A percentile compares a stretch with the other conserved stretches of the same genome.
These are phyloP conservation scores for Apteryx owenii DNA, from an alignment of 2,113 vertebrate species.

Conservation along the genomic window DNA sequence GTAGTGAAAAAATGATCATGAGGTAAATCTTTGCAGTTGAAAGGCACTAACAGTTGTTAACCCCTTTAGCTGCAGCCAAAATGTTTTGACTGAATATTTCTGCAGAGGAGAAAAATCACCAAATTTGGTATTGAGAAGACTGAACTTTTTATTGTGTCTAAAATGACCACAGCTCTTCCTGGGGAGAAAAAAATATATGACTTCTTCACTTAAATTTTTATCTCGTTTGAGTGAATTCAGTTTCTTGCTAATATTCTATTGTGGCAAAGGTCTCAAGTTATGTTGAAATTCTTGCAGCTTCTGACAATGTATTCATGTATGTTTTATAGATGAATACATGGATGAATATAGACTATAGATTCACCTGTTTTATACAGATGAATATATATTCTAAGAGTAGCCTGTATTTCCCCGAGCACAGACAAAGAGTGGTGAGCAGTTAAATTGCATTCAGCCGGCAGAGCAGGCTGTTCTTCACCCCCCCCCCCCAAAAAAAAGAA, in stretches of 20 bases:
- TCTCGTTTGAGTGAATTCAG: background rate
- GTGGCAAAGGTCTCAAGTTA: background rate
- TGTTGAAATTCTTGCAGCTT: background rate
- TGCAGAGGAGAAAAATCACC: background rate
- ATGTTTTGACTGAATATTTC: constrained; percentile 46
- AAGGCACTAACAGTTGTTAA: constrained; percentile 57
- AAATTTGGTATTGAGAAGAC: background rate
- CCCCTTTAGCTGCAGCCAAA: constrained; percentile 48
- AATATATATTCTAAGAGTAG: background rate
- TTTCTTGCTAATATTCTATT: background rate
- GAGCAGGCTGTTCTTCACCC: rapidly evolving
- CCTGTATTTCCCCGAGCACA: background rate
- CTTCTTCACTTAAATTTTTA: background rate
- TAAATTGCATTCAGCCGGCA: background rate
- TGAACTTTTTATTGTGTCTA: background rate
- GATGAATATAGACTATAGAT: background rate
- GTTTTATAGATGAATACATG: background rate
- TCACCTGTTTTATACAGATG: background rate
- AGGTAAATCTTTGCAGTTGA: constrained; percentile 43
- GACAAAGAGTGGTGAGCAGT: background rate
- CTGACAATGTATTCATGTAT: background rate
- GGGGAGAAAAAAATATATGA: background rate
- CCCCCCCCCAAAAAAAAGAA: background rate
- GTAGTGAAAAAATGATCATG: constrained; percentile 1
- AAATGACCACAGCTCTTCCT: constrained; percentile 21